Percentiles rank a stretch among this genome's conserved stretches.
Evolutionary conservation across 2,113 vertebrate genomes (phyloP).

Genomic region (Gymnarchus niloticus): DNA sequence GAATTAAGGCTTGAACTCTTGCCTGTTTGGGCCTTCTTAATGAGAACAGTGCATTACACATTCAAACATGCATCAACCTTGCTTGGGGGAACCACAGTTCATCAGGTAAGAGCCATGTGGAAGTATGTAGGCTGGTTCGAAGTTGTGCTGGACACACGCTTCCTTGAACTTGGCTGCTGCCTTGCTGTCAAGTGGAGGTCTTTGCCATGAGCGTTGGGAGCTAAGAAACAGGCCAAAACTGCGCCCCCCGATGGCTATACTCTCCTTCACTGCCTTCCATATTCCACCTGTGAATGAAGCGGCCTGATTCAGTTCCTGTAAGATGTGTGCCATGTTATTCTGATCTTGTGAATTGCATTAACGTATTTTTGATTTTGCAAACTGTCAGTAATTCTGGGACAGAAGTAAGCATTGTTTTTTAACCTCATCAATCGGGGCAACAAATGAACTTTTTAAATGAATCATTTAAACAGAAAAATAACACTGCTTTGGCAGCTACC

Average conservation of each 20-base stretch:
- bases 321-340: background rate
- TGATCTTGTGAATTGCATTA: background rate
- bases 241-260: conserved; percentile 52
- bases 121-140: conserved; percentile 57
- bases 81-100: conserved; percentile 70
- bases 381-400: background rate
- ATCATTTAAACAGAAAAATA: background rate
- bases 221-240: conserved; percentile 66
- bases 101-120: conserved; percentile 72
- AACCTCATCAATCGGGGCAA: background rate
- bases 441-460: background rate
- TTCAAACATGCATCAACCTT: conserved; percentile 43
- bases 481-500: conserved; percentile 36
- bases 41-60: background rate
- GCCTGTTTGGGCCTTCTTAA: background rate
- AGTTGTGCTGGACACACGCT: conserved; percentile 45
- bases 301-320: background rate
- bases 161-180: conserved; percentile 59
- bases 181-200: conserved; percentile 49
- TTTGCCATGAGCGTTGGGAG: conserved; percentile 66
- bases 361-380: background rate
- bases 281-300: conserved; percentile 56
- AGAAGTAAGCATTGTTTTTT: background rate
- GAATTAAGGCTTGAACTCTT: background rate
- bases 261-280: conserved; percentile 64